Evolutionary conservation across 2,113 vertebrate genomes (phyloP), one percentile per base, ranked within the genome.

Genomic region (Plecotus auritus): DNA sequence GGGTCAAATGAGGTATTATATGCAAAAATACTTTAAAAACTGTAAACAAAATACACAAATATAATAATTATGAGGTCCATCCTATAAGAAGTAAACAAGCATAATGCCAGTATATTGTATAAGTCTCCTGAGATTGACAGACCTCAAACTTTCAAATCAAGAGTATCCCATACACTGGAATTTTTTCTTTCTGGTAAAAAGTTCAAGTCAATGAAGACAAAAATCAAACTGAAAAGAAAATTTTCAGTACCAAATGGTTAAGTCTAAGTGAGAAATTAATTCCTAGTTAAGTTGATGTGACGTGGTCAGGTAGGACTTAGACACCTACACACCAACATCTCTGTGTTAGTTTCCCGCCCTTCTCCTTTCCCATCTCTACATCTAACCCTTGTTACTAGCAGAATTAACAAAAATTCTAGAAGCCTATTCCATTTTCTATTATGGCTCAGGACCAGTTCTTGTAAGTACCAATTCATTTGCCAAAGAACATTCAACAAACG

Each of bases 141-240:
- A 78, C 26, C 42, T 89, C 42, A 93, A 90, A 84, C 13, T 93
- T 94, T 88, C 47, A 70, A 93, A 92, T 76, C 67, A 91, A 78
- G 35, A 40, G 5, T 72, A 82, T 85, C 59, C 30, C 13, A 16
- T 86, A 86, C 30, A 77, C 8, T 90, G 37, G 32, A 80, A 85
- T 73, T 86, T 96, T 89, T 95, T 37, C 66, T 88, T 42, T 81
- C 77, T 49, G 32, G 64, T 84, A 83, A 81, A 93, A 93, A 93
- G 30, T 83, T 84, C 82, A 95, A 89, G 84, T 76, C 10, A 49
- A 49, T 49, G 45, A 84, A 32, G 40, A 84, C 11, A 90, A 67
- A 82, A 61, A 47, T 74, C 47, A 86, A 85, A 93, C 7, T 61
- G 73, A 93, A 91, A 85, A 61, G 51, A 23, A 80, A 70, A 4